Conservation (phyloP, 2,113 vertebrate genomes). For the Gopherus evgoodei region DNA sequence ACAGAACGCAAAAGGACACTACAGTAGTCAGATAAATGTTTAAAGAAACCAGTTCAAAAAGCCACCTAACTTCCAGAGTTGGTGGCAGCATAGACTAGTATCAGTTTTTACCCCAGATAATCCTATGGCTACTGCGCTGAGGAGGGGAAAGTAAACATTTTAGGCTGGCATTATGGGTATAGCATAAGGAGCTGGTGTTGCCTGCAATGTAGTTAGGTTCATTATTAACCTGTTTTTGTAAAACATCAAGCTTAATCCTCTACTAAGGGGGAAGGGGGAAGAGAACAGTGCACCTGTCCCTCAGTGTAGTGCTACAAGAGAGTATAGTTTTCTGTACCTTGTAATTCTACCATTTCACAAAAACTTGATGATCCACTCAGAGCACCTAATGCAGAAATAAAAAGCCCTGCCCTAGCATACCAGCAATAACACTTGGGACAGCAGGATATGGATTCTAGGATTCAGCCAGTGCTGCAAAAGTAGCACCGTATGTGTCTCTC, state of each 20-base stretch:
- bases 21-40: background rate
- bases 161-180: conserved; percentile 34
- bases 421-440: background rate
- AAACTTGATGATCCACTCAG: background rate
- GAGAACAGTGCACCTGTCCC: background rate
- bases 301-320: background rate
- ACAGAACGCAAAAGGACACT: background rate
- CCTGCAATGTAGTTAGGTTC: conserved; percentile 54
- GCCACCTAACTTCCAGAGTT: background rate
- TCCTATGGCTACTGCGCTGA: conserved; percentile 1
- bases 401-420: background rate
- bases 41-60: background rate
- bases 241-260: conserved; percentile 53
- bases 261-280: background rate
- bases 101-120: conserved; percentile 49
- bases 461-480: background rate
- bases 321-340: background rate
- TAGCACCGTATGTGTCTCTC: background rate
- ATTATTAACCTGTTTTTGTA: conserved; percentile 79
- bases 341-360: background rate
- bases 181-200: background rate
- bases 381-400: background rate
- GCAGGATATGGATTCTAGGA: background rate
- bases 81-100: conserved; percentile 2
- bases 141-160: conserved; percentile 44